Evolutionary conservation across 2,797 vertebrate species (phyloP), one percentile per base, ranked within the genome.

Genomic region (Phataginus tetradactyla): DNA sequence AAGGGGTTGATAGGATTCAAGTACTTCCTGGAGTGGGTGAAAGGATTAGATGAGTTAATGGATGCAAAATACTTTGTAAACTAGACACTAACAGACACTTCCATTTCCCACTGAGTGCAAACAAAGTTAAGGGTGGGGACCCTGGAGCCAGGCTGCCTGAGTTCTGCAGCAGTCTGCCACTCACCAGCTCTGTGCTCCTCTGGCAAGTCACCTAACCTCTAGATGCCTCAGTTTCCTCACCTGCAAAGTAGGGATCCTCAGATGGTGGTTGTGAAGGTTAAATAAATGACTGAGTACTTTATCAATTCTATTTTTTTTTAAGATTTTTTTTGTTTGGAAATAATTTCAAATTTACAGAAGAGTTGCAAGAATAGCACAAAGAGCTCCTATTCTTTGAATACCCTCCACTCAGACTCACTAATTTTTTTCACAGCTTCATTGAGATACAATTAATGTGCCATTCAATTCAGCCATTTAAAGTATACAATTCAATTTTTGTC

Each of bases 401-500:
- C 25, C 25, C 32, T 92, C 92, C 53, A 75, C 59, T 75, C 72
- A 72, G 34, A 88, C 84, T 85, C 59, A 66, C 42, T 49, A 57
- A 29, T 49, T 51, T 84, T 68, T 84, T 89, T 23, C 61, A 51
- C 27, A 93, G 25, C 27, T 87, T 80, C 84, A 71, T 81, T 87
- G 86, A 83, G 37, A 49, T 57, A 68, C 18, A 64, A 32, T 27
- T 90, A n/a, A 64, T 27, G 42, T 49, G 45, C 32, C 45, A 55
- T 59, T 91, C 80, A 51, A 61, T 85, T 86, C 23, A 68, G 42
- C 29, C 72, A 75, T 78, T 91, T 90, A 86, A 81, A 92, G 17
- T 49, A 37, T 69, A 75, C 4, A 45, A 51, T 72, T 64, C 57
- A 42, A 17, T 49, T 87, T 75, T 94, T 64, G 66, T 59, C 77